A percentile compares a stretch with the other conserved stretches of the same genome.
Evolutionary conservation across 2,113 vertebrate species (phyloP).

Genomic region (Salvelinus namaycush): DNA sequence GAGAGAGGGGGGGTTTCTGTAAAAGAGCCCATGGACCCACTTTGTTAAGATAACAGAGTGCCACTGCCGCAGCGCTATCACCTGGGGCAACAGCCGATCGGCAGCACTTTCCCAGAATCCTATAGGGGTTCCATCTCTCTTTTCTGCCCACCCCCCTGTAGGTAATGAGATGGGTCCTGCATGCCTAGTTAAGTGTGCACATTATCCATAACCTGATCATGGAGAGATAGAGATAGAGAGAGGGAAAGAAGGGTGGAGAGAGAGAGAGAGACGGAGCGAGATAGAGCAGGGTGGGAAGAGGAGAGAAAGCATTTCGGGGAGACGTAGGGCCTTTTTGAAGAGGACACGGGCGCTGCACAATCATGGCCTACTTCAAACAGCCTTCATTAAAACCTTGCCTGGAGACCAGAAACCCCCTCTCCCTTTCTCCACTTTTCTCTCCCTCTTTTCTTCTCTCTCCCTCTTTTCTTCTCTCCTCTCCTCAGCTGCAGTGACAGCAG

Average conservation of each 20-base stretch:
- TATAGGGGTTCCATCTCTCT: not conserved
- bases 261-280: not conserved
- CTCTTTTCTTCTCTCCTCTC: constrained; percentile 13
- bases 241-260: not conserved
- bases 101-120: constrained; percentile 25
- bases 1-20: not conserved
- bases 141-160: not conserved
- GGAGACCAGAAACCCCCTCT: constrained; percentile 39
- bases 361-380: constrained; percentile 63
- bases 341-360: constrained; percentile 47
- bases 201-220: constrained; percentile 28
- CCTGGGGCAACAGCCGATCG: constrained; percentile 17
- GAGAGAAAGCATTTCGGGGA: constrained; percentile 38
- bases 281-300: constrained; percentile 23
- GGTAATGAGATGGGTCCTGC: constrained; percentile 28
- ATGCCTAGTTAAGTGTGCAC: not conserved
- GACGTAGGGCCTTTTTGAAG: constrained; percentile 47
- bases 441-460: constrained; percentile 54
- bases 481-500: constrained; percentile 57
- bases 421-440: constrained; percentile 11
- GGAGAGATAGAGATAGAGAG: constrained; percentile 1
- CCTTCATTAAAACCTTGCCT: constrained; percentile 61
- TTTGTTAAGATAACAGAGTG: constrained; percentile 58
- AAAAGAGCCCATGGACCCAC: constrained; percentile 42
- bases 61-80: constrained; percentile 20